These are phyloP conservation scores for Chaetogeoica ovagalla DNA, from an alignment of 2,888 invertebrate genomes.

Conservation along the genomic window DNA sequence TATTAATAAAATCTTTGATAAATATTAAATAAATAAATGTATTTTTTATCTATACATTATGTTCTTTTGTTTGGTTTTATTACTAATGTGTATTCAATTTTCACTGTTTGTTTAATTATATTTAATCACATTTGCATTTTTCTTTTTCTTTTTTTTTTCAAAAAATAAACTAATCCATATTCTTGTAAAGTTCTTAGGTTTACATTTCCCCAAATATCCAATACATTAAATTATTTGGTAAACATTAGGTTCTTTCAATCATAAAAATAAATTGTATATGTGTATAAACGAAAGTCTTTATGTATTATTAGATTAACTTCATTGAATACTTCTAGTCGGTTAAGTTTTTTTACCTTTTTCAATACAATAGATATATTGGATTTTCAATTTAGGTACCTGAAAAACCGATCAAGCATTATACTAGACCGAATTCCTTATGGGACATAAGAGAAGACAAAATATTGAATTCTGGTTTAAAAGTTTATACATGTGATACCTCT, in stretches of 20 bases:
- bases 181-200: neutral
- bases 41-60: neutral
- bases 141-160: neutral
- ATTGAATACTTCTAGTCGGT: too few species aligned
- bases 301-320: too few species aligned
- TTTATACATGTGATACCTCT: conserved; percentile 29
- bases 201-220: neutral
- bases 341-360: neutral
- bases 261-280: too few species aligned
- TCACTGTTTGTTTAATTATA: neutral
- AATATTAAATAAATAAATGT: neutral
- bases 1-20: neutral
- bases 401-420: conserved; percentile 42
- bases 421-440: conserved; percentile 49
- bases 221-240: neutral
- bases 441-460: conserved; percentile 39
- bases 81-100: neutral
- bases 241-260: neutral
- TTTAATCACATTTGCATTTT: neutral
- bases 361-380: conserved; percentile 1
- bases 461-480: conserved; percentile 2
- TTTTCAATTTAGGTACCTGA: conserved; percentile 29
- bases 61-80: neutral
- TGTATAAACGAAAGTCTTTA: too few species aligned
- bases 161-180: neutral